Conservation (phyloP, 92 coral and sea anemone genomes). For the Palythoa heliodiscus region DNA sequence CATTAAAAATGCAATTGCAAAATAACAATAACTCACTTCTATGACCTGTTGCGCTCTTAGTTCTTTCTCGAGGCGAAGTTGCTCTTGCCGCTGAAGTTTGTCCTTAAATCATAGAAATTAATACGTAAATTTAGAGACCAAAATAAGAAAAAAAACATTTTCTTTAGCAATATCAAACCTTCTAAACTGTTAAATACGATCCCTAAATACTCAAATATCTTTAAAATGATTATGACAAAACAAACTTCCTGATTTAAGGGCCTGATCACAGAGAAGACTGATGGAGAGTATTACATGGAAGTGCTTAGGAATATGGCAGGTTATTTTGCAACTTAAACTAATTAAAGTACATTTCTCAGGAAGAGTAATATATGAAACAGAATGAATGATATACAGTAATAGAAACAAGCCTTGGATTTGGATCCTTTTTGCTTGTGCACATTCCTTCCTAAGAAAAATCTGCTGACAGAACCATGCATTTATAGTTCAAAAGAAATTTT, state of each 20-base stretch:
- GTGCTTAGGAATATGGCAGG: no score
- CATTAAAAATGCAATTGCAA: neutral
- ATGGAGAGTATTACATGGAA: no score
- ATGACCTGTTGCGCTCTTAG: slow-evolving; percentile 69
- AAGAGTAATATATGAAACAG: no score
- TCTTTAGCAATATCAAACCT: neutral
- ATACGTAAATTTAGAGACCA: neutral
- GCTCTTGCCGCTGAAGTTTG: slow-evolving; percentile 71
- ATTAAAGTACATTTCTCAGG: no score
- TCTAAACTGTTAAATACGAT: neutral
- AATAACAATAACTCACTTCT: slow-evolving; percentile 33
- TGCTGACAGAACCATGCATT: no score
- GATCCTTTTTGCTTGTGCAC: no score
- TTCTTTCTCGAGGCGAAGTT: slow-evolving; percentile 73
- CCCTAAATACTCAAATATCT: neutral
- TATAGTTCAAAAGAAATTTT: no score
- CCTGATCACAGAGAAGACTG: no score
- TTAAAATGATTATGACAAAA: neutral
- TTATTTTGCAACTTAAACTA: no score
- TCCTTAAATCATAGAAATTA: slow-evolving; percentile 45
- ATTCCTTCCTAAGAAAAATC: no score
- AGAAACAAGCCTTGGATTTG: no score
- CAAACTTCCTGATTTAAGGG: neutral
- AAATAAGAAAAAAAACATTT: neutral
- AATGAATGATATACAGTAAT: no score